phyloP scores from a whole-genome alignment of 2,113 vertebrate species.

The Dipodomys spectabilis region DNA sequence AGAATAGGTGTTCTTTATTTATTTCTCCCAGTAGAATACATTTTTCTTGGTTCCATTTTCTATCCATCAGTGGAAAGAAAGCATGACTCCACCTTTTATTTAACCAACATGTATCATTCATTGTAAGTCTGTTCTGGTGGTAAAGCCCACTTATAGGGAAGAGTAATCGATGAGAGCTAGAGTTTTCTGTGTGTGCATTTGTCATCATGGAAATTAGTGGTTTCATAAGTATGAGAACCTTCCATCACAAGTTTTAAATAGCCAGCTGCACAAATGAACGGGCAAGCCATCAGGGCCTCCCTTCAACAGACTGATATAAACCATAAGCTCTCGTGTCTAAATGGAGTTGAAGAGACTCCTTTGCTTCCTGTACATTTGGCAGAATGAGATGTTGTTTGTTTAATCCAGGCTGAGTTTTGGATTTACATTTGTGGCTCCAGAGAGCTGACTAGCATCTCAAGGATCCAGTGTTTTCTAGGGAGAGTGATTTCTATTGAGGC shows the following conservation, averaged over 20 bases:
- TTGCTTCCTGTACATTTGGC: constrained; percentile 45
- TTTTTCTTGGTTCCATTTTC: constrained; percentile 13
- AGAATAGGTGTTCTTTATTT: background rate
- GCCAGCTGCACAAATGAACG: background rate
- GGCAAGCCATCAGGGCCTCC: background rate
- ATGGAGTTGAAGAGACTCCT: constrained; percentile 38
- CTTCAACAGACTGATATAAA: background rate
- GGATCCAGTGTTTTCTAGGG: background rate
- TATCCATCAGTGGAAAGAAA: background rate
- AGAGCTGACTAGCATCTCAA: background rate
- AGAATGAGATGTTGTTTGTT: constrained; percentile 35
- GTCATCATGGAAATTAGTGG: constrained; percentile 47
- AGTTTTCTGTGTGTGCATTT: background rate
- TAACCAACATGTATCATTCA: constrained; percentile 50
- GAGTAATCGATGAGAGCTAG: background rate
- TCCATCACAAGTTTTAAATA: constrained; percentile 14
- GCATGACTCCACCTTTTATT: background rate
- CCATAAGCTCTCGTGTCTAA: constrained; percentile 5
- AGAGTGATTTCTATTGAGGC: background rate
- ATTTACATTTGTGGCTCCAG: background rate
- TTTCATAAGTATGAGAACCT: constrained; percentile 33
- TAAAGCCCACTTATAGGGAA: constrained; percentile 40
- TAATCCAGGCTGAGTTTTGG: constrained; percentile 12
- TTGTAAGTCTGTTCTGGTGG: background rate
- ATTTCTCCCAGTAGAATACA: background rate